Evolutionary conservation across 2,888 invertebrate genomes (phyloP), one percentile per base, ranked within the genome.

Genomic region (Diadegma fenestrale): DNA sequence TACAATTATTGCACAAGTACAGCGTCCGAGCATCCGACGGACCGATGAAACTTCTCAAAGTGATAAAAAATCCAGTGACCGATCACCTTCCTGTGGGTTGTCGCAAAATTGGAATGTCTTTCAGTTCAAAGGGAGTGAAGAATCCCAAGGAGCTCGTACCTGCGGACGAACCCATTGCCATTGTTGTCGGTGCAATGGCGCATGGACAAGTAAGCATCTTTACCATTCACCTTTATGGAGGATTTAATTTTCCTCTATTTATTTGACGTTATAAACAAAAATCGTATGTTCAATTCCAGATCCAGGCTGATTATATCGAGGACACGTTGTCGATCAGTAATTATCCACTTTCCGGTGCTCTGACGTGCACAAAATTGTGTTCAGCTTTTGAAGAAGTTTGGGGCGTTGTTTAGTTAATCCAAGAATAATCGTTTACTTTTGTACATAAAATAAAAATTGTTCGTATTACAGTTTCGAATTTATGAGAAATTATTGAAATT

Each of bases 171-270:
- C 99, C 99, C 0, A 95, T 99, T 81, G 98, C 97, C 0, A 95
- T 99, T 88, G 97, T 99, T 2, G 95, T 99, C 82, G 99, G 99
- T 58, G 99, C 99, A 2, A 99, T 99, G 97, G 99, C 99, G 0
- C 98, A 99, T 94, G 99, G 99, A 79, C 97, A 97, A 94, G 96
- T 99, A 85, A 95, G 96, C 89, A 95, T 95, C 22, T 63, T 69
- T 26, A 8, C 8, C 17, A 2, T 10, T 26, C 30, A 68, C 58
- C 63, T 6, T 22, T 48, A n/a, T 17, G 14, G 12, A 10, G 22
- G 10, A 37, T n/a, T 51, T 54, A 12, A 43, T 75, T 51, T n/a
- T 54, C n/a, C 10, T 7, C 8, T 22, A 17, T 30, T 51, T n/a
- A 19, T 30, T 8, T 14, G 12, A 43, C 14, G 12, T 19, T 12